Percentiles rank a stretch among this genome's conserved stretches.
phyloP scores from a whole-genome alignment of 2,797 vertebrate species.

The Zenarchopterus dispar region DNA sequence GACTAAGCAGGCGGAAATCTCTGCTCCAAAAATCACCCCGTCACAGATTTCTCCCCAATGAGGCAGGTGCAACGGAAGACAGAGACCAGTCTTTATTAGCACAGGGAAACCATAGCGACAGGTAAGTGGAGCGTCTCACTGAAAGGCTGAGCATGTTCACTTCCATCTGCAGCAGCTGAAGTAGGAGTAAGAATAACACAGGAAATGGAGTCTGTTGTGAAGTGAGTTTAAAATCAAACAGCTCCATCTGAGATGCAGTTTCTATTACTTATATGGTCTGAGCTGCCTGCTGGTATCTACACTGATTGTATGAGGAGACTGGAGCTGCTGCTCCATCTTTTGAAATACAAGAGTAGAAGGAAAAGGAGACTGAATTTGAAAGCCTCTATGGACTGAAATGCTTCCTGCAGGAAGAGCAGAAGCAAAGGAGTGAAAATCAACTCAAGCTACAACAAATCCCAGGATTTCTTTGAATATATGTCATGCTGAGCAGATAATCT shows the following conservation, averaged over 20 bases:
- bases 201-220: conserved; percentile 40
- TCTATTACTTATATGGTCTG: conserved; percentile 29
- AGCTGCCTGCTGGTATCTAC: conserved; percentile 11
- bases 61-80: conserved; percentile 51
- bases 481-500: no score
- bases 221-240: conserved; percentile 58
- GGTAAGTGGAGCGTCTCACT: conserved; percentile 6
- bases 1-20: conserved; percentile 26
- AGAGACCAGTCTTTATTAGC: conserved; percentile 52
- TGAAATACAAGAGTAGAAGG: conserved; percentile 27
- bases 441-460: conserved; percentile 25
- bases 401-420: conserved; percentile 40
- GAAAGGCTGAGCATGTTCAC: conserved; percentile 30
- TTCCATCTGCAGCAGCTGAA: conserved; percentile 25
- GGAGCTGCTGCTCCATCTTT: conserved; percentile 10
- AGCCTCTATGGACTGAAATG: conserved; percentile 35
- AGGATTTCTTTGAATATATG: conserved; percentile 22
- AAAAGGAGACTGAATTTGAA: conserved; percentile 27
- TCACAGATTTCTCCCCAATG: conserved; percentile 32
- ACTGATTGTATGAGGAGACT: background rate
- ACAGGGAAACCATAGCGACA: conserved; percentile 41
- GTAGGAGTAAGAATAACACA: conserved; percentile 17
- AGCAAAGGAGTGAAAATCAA: conserved; percentile 31
- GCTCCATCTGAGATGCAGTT: conserved; percentile 28
- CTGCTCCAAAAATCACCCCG: conserved; percentile 37